Conservation (phyloP, 2,888 invertebrate species). For the Melangyna quadrimaculata region DNA sequence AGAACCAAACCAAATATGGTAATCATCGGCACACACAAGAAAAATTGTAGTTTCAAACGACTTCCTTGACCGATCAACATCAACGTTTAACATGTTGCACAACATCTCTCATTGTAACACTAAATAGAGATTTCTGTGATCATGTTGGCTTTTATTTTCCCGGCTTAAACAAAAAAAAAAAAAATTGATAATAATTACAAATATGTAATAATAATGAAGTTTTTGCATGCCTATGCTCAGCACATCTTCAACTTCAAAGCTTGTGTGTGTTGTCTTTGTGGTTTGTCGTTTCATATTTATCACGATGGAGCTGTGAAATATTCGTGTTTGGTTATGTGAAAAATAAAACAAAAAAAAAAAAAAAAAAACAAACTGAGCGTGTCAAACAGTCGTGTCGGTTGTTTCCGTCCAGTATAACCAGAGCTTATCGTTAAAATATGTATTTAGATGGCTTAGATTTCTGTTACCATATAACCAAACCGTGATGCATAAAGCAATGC, state of each 20-base stretch:
- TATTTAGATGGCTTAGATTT: conserved; percentile 32
- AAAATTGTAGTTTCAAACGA: conserved; percentile 30
- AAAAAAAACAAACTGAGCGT: conserved; percentile 14
- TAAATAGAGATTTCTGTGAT: not conserved
- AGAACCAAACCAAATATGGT: conserved; percentile 52
- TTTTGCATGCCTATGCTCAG: conserved; percentile 51
- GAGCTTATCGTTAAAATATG: conserved; percentile 25
- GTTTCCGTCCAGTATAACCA: conserved; percentile 11
- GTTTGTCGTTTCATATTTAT: conserved; percentile 3
- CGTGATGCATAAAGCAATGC: not conserved
- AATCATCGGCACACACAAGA: conserved; percentile 9
- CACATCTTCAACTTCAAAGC: conserved; percentile 29
- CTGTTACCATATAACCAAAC: not conserved
- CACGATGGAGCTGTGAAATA: conserved; percentile 44
- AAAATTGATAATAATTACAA: conserved; percentile 46
- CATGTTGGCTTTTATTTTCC: not conserved
- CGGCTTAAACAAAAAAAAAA: not conserved
- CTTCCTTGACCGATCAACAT: conserved; percentile 58
- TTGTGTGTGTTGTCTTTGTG: not conserved
- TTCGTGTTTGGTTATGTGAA: conserved; percentile 10
- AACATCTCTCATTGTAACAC: conserved; percentile 40
- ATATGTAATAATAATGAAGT: conserved; percentile 26
- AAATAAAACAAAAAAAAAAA: conserved; percentile 1
- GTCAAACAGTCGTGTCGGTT: conserved; percentile 43
- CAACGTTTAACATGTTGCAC: conserved; percentile 51